Evolutionary conservation across 2,888 invertebrate genomes (phyloP).

Genomic region (Leptarthrus brevirostris): DNA sequence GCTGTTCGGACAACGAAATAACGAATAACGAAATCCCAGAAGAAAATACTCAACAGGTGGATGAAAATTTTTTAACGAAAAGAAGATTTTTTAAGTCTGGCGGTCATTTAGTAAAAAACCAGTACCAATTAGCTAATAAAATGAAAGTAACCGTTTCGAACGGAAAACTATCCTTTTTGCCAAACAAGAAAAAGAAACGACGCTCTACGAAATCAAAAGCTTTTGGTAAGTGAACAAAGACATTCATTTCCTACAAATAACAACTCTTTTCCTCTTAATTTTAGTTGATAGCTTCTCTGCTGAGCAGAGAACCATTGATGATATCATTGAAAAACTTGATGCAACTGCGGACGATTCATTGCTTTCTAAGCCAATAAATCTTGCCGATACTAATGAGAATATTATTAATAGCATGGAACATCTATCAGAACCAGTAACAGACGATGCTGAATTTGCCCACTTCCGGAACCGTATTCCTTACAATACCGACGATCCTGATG

Average conservation of each 20-base stretch:
- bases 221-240: background rate
- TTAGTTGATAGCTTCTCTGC: background rate
- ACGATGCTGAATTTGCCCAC: conserved; percentile 56
- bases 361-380: background rate
- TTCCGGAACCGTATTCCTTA: conserved; percentile 63
- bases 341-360: background rate
- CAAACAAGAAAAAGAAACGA: conserved; percentile 29
- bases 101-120: conserved; percentile 59
- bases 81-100: conserved; percentile 65
- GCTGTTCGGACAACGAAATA: background rate
- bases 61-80: conserved; percentile 50
- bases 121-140: conserved; percentile 62
- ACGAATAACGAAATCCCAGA: too few relatives aligned
- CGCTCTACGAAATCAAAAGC: background rate
- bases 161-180: conserved; percentile 61
- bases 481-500: conserved; percentile 61
- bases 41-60: background rate
- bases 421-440: conserved; percentile 8
- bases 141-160: conserved; percentile 62
- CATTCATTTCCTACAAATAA: background rate
- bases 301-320: conserved; percentile 12
- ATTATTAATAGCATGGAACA: background rate
- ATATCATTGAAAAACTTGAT: conserved; percentile 25
- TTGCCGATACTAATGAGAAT: background rate
- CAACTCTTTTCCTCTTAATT: background rate